Base-by-base conservation (phyloP, 2,797 vertebrate species). In the Glyptemys insculpta region DNA sequence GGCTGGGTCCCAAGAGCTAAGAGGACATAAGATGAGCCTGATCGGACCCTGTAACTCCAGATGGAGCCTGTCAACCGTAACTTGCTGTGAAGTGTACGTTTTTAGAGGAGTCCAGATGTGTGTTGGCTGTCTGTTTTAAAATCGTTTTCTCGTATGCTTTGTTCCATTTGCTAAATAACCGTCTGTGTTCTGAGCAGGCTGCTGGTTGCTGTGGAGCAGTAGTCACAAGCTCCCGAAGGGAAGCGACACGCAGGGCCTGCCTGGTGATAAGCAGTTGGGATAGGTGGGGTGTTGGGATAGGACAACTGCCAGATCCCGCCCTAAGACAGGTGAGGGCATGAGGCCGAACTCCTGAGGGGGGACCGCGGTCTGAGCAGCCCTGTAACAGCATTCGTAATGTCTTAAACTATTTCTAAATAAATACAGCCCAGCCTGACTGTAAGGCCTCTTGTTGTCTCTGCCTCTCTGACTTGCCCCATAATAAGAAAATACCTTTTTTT, bases 391-490 rank as follows among this genome's bases (percentile, higher is more conserved):
- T 31, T 31, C 2, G 2, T 34, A 34, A 62, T 18, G 6, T 34
- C 18, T 62, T 62, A 8, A 31, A 34, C 12, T 62, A 62, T 62
- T 62, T 62, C 6, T 34, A 62, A 62, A 62, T 62, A 54, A 25
- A n/a, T 29, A 62, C 16, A 37, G n/a, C 19, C 65, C 18, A 37
- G 27, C 18, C 65, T 68, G 65, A 7, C 65, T 68, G n/a, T 5
- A 5, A 21, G 18, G 18, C 65, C n/a, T 68, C n/a, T 6, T n/a
- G 62, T 4, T 89, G 65, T 41, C 25, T 14, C 34, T 23, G 54
- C 19, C 44, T 83, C 0, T 0, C 34, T 12, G 72, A 5, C 68
- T 76, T 0, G 23, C n/a, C 62, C 18, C 65, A 21, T 11, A 8
- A 68, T 37, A 68, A 68, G 62, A 0, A 49, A 5, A 12, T 34